Evolutionary conservation across 2,113 vertebrate species (phyloP), one percentile per base, ranked within the genome.

Genomic region (Erythrolamprus reginae): DNA sequence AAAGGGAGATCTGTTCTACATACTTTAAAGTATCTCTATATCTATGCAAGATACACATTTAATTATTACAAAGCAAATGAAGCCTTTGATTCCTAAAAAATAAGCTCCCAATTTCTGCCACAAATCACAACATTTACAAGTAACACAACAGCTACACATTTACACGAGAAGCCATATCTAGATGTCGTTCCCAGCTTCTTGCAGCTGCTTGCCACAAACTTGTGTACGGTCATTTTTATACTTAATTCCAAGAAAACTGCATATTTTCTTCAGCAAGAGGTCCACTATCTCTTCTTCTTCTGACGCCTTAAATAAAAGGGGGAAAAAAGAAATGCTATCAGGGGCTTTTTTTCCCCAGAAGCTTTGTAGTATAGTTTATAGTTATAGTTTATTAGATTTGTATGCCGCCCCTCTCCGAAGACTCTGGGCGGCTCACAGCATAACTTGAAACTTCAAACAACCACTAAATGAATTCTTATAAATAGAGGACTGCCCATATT

Each of bases 211-310:
- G 0, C n/a, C 86, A 1, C 38, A 19, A 82, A 0, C 28, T 0
- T 53, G 58, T 0, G 89, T 92, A 5, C 90, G 92, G 65, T 96
- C 95, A 88, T 96, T 98, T 96, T 98, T 98, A 91, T 92, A 95
- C 94, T 97, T 97, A 89, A 99, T 92, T 50, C 99, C 98, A 9
- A 99, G 96, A 92, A 98, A 97, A 93, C 97, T 98, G 96, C 97
- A 97, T 89, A 98, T 94, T 96, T 99, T 99, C 96, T 96, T 97
- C 84, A 99, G 91, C 97, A 99, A 98, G 93, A 99, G 95, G 87
- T 99, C 97, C 0, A 98, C 97, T n/a, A 99, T 98, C 96, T 99
- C 98, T 50, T 97, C 98, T 77, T 99, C 99, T 91, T 99, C 98
- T 0, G 98, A 98, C n/a, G 98, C 96, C 98, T 99, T 89, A 45